Evolutionary conservation across 2,113 vertebrate species (phyloP).

Genomic region (Cyprinodon variegatus): DNA sequence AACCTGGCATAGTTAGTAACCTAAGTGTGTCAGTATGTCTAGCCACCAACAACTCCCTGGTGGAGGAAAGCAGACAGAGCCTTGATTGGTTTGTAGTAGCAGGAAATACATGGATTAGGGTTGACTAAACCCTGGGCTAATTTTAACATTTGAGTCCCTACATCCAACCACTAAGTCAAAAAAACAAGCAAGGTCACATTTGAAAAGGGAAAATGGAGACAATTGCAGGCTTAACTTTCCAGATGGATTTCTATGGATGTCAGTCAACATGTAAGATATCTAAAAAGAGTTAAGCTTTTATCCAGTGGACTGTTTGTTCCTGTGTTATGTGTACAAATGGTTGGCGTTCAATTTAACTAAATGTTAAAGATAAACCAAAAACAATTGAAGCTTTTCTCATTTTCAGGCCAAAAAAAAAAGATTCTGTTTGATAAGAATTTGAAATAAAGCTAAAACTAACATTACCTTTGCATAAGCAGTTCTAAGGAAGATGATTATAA

Average conservation of each 20-base stretch:
- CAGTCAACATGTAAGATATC: not conserved
- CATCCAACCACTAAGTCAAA: conserved; percentile 43
- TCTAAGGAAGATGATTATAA: too few species aligned
- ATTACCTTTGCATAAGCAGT: not conserved
- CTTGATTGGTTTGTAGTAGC: conserved; percentile 36
- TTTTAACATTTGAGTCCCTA: conserved; percentile 72
- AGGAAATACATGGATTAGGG: conserved; percentile 71
- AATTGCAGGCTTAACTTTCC: not conserved
- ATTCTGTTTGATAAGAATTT: not conserved
- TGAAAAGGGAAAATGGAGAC: conserved; percentile 4
- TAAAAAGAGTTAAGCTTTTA: not conserved
- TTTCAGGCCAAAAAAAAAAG: too few species aligned
- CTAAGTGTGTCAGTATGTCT: not conserved
- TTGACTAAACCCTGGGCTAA: conserved; percentile 73
- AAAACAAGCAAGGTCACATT: conserved; percentile 39
- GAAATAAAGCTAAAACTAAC: not conserved
- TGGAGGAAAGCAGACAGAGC: not conserved
- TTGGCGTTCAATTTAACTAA: not conserved
- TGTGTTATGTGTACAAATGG: not conserved
- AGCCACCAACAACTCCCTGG: not conserved
- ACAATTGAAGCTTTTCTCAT: not conserved
- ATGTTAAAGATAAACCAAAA: not conserved
- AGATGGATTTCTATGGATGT: not conserved
- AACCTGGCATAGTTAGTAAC: not conserved
- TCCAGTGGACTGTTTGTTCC: not conserved